phyloP scores from a whole-genome alignment of 2,797 vertebrate genomes.

The Enteromius mattozi region DNA sequence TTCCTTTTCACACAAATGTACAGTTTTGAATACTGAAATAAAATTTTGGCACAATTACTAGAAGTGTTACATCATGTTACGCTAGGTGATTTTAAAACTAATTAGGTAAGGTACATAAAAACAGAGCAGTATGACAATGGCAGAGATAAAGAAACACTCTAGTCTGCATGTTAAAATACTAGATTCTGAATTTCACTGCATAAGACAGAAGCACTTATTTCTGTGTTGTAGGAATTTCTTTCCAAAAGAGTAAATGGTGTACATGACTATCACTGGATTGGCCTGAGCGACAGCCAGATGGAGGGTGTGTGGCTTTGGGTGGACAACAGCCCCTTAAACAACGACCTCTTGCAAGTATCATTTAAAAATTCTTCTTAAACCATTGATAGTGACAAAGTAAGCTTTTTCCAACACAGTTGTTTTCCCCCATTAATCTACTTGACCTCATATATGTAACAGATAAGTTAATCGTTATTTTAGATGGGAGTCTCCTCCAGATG shows the following conservation, averaged over 20 bases:
- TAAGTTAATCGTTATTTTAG: background rate
- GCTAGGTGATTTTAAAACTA: too few relatives aligned
- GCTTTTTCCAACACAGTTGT: background rate
- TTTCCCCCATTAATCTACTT: background rate
- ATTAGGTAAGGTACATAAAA: too few relatives aligned
- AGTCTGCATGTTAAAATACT: background rate
- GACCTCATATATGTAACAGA: background rate
- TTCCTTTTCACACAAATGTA: too few relatives aligned
- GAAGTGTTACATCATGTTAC: too few relatives aligned
- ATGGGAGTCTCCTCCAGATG: slow-evolving; percentile 25
- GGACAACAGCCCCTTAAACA: slow-evolving; percentile 37
- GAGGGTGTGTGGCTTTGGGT: slow-evolving; percentile 47
- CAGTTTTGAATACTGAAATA: too few relatives aligned
- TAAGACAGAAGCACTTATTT: background rate
- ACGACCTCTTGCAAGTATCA: slow-evolving; percentile 24
- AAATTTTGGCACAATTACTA: too few relatives aligned
- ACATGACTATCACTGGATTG: slow-evolving; percentile 31
- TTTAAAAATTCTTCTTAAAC: background rate
- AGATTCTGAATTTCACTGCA: background rate
- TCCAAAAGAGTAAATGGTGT: background rate
- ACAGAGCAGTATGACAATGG: background rate
- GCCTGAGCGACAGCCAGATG: slow-evolving; percentile 39
- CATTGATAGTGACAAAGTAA: too few relatives aligned
- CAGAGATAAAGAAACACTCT: background rate
- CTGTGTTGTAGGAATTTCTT: slow-evolving; percentile 22